Evolutionary conservation across 2,888 invertebrate species (phyloP).

Genomic region (Phengaris arion): DNA sequence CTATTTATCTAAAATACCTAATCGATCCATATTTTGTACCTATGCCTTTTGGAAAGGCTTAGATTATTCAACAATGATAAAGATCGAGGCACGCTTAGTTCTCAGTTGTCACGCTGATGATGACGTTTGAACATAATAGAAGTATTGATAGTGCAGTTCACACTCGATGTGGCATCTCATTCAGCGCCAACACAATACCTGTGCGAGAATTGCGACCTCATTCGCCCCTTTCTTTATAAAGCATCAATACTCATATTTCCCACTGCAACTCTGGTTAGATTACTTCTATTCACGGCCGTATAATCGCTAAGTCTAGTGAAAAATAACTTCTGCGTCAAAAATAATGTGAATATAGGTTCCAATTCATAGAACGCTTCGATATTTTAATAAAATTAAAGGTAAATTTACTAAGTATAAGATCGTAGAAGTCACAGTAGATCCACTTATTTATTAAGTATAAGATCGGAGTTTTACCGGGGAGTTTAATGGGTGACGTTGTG

Average conservation of each 20-base stretch:
- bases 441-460: too few relatives aligned
- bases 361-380: neutral
- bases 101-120: neutral
- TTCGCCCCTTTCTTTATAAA: slow-evolving; percentile 27
- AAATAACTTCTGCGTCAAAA: slow-evolving; percentile 22
- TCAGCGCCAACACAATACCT: slow-evolving; percentile 16
- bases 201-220: slow-evolving; percentile 24
- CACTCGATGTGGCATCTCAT: slow-evolving; percentile 26
- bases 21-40: too few relatives aligned
- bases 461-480: too few relatives aligned
- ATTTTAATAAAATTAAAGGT: neutral
- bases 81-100: too few relatives aligned
- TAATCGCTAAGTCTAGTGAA: slow-evolving; percentile 21
- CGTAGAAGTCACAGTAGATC: too few relatives aligned
- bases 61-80: too few relatives aligned
- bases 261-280: slow-evolving; percentile 28
- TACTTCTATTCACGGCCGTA: slow-evolving; percentile 27
- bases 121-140: neutral
- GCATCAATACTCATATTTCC: slow-evolving; percentile 27
- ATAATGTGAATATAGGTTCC: neutral
- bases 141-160: slow-evolving; percentile 24
- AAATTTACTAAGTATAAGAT: neutral
- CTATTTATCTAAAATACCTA: too few relatives aligned
- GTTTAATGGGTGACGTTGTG: too few relatives aligned
- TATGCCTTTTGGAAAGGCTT: too few relatives aligned